Percentiles rank a stretch among this genome's conserved stretches.
phyloP scores from a whole-genome alignment of 53 echinoderm and acorn worm genomes.

The Zoroaster sp. region DNA sequence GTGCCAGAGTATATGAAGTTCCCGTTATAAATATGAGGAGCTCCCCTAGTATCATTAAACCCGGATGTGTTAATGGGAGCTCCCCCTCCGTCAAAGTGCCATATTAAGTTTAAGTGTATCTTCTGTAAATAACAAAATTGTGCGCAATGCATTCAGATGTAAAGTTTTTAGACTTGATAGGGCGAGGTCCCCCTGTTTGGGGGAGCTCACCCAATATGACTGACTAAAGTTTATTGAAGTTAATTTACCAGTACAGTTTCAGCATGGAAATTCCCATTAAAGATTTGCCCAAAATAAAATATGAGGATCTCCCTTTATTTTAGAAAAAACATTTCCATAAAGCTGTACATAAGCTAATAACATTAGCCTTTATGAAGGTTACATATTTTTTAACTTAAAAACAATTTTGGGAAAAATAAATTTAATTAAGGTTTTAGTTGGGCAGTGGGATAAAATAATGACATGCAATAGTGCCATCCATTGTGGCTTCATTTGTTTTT shows the following conservation, averaged over 20 bases:
- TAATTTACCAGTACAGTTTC: background rate
- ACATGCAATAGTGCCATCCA: too few species aligned
- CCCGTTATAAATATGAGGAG: conserved; percentile 39
- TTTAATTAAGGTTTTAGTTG: too few species aligned
- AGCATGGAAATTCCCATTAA: background rate
- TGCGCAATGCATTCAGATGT: conserved; percentile 3
- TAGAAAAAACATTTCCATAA: too few species aligned
- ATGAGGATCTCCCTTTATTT: background rate
- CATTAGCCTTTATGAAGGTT: too few species aligned
- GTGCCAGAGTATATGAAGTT: background rate
- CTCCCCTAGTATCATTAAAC: background rate
- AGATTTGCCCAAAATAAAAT: background rate
- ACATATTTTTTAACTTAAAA: too few species aligned
- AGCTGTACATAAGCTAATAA: too few species aligned
- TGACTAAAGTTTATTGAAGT: background rate
- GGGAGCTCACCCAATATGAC: background rate
- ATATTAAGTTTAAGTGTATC: background rate
- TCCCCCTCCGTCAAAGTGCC: conserved; percentile 17
- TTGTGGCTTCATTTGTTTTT: too few species aligned
- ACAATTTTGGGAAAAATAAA: too few species aligned
- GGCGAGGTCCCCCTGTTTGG: background rate
- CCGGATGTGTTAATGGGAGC: background rate
- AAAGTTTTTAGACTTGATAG: background rate
- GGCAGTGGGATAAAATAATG: too few species aligned
- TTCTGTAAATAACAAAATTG: conserved; percentile 33